Base-by-base conservation (phyloP, 2,888 invertebrate genomes). In the Phaedon cochleariae region DNA sequence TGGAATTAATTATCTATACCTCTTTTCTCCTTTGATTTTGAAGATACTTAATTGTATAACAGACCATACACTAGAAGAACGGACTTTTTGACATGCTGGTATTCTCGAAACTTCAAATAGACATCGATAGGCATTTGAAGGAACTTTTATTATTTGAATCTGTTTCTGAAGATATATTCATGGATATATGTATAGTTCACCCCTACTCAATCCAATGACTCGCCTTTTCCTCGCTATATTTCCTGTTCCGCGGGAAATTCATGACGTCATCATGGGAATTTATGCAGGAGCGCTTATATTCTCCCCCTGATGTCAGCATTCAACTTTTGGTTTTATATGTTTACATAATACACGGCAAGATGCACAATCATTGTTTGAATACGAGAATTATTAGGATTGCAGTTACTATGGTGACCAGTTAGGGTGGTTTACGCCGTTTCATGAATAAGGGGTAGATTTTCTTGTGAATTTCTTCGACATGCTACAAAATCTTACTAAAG, bases 211-310 rank as follows among this genome's bases (percentile, higher is more conserved):
- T 34, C 9, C 6, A 34, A 9, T 34, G 31, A 10, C 31, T 34
- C 31, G 31, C 10, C 6, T 34, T 34, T 34, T 10, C 10, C 31
- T 10, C 10, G 31, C 10, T 34, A 34, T 34, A 34, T 57, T 65
- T 62, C 58, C 52, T 52, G 18, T 46, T 34, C 52, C 41, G n/a
- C n/a, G 52, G 59, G 53, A 65, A 65, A 62, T 58, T 59, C 37
- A 53, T 53, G 54, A 65, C 60, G 62, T 37, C 37, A 58, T 37
- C 37, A 45, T 59, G 57, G 59, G 58, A 63, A 51, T 66, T 55
- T 63, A 29, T 63, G 51, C 22, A 18, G n/a, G 49, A 57, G 60
- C 53, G 59, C 34, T 29, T 51, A 29, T 53, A 17, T 53, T 63
- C 59, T 62, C 62, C 62, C 57, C 57, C n/a, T n/a, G n/a, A n/a